These are phyloP conservation scores for Xenentodon cancila DNA, from an alignment of 2,797 vertebrate species.

Conservation along the genomic window DNA sequence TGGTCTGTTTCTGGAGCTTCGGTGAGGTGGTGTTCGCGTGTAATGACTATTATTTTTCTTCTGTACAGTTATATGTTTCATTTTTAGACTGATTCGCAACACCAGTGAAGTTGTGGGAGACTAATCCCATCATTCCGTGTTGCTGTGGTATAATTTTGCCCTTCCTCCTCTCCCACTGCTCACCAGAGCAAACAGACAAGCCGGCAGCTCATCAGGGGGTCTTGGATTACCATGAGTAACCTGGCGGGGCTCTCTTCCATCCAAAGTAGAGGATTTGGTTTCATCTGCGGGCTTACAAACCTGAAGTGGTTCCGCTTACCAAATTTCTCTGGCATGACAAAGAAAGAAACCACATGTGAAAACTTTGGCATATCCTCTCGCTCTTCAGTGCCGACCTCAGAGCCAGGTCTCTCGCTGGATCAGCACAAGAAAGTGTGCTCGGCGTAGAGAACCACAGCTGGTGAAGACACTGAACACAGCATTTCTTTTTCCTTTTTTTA, in stretches of 20 bases:
- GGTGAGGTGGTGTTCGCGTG: constrained; percentile 19
- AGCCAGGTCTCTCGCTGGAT: background rate
- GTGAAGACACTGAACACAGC: background rate
- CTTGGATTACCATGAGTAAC: constrained; percentile 58
- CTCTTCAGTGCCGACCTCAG: constrained; percentile 9
- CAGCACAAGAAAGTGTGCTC: background rate
- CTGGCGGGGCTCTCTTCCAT: constrained; percentile 3
- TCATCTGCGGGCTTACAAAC: constrained; percentile 37
- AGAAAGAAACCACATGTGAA: constrained; percentile 54
- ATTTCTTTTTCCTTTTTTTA: rapidly evolving
- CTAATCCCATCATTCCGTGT: no score
- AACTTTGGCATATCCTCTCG: constrained; percentile 34
- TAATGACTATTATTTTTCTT: background rate
- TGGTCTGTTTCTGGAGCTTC: no score
- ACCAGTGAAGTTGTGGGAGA: no score
- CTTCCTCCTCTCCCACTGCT: constrained; percentile 16
- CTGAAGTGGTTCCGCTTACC: constrained; percentile 55
- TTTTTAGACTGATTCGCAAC: no score
- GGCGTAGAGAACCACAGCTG: background rate
- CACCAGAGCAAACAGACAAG: constrained; percentile 56
- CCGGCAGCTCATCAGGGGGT: constrained; percentile 48
- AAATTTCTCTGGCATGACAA: constrained; percentile 41
- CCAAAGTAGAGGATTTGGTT: constrained; percentile 46
- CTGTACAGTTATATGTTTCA: background rate
- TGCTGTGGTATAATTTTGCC: constrained; percentile 18